Percentiles rank a stretch among this genome's conserved stretches.
These are phyloP conservation scores for Diarsia rubi DNA, from an alignment of 2,888 invertebrate species.

Conservation along the genomic window DNA sequence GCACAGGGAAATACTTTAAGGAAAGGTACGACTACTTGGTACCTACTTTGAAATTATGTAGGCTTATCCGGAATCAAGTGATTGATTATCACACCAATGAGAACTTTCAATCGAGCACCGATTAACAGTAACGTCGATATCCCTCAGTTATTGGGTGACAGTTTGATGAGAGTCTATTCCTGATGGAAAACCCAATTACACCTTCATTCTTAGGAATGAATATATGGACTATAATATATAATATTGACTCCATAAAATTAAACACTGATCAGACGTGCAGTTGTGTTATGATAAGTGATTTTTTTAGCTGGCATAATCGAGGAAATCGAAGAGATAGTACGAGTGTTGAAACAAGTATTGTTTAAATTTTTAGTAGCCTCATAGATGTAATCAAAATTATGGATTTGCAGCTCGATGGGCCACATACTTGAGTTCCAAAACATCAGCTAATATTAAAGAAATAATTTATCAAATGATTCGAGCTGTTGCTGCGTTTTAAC, in stretches of 20 bases:
- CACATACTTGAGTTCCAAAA: not conserved
- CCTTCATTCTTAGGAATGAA: too few relatives aligned
- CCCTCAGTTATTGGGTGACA: not conserved
- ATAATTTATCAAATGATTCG: not conserved
- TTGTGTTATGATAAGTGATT: not conserved
- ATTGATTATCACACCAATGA: not conserved
- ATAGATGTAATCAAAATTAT: not conserved
- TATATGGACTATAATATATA: too few relatives aligned
- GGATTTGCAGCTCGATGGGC: not conserved
- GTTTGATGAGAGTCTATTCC: not conserved
- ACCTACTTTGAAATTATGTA: slow-evolving; percentile 10
- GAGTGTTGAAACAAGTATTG: not conserved
- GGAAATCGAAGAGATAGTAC: not conserved
- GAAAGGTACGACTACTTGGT: too few relatives aligned
- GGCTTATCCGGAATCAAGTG: not conserved
- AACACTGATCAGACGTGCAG: not conserved
- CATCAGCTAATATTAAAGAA: not conserved
- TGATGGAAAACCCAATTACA: too few relatives aligned
- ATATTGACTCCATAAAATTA: too few relatives aligned
- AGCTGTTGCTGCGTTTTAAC: not conserved
- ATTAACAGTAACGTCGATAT: not conserved
- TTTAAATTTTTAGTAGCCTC: not conserved
- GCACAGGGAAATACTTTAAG: too few relatives aligned
- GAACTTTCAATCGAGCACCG: not conserved
- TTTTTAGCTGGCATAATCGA: not conserved